phyloP scores from a whole-genome alignment of 2,888 invertebrate species.

The Rhogogaster chlorosoma region DNA sequence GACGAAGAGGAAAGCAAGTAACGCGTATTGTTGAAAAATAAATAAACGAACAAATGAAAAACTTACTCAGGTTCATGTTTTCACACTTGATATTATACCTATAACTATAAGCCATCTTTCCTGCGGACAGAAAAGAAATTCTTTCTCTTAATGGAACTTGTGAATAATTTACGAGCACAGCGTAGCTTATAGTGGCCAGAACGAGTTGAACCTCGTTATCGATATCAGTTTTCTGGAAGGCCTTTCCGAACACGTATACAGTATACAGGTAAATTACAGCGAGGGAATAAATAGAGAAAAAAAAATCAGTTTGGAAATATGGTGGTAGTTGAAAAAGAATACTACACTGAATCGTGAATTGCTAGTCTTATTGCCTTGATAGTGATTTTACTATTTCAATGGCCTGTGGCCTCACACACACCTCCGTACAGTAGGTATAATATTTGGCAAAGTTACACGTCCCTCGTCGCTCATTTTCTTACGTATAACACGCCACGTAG shows the following conservation, averaged over 20 bases:
- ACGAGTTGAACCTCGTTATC: neutral
- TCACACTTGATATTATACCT: neutral
- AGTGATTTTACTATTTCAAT: neutral
- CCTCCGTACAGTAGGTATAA: neutral
- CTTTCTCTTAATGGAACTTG: neutral
- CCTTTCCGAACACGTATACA: neutral
- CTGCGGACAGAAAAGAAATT: neutral
- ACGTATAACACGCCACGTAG: constrained; percentile 10
- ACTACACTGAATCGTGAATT: neutral
- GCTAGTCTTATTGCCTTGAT: neutral
- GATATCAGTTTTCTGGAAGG: neutral
- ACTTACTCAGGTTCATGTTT: neutral
- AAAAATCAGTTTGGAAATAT: neutral
- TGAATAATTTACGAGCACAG: constrained; percentile 3
- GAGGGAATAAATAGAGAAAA: neutral
- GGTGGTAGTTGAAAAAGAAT: neutral
- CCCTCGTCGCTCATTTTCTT: neutral
- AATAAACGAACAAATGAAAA: neutral
- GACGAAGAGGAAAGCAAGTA: neutral
- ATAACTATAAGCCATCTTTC: constrained; percentile 9
- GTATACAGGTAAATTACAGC: neutral
- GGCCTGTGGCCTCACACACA: neutral
- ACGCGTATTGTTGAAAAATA: neutral
- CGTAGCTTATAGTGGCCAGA: neutral
- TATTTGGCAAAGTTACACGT: neutral